phyloP scores from a whole-genome alignment of 2,113 vertebrate species.

The Acanthisitta chloris region DNA sequence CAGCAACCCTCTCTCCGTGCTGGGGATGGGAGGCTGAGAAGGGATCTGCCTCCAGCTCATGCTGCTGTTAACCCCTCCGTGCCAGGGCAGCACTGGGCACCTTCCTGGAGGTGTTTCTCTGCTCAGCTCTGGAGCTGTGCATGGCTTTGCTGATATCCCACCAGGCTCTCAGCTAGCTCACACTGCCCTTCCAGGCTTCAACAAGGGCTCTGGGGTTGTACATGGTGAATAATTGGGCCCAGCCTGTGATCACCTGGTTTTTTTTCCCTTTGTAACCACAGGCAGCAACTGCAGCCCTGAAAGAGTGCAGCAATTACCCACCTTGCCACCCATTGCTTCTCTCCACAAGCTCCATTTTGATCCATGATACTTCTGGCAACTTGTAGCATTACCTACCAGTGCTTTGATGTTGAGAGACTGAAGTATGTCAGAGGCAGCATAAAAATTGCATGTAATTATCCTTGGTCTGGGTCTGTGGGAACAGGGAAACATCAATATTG shows the following conservation, averaged over 20 bases:
- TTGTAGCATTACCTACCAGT: neutral
- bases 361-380: neutral
- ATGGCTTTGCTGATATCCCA: fast-evolving
- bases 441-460: conserved; percentile 61
- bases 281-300: neutral
- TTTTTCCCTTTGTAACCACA: neutral
- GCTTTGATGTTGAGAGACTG: conserved; percentile 41
- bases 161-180: neutral
- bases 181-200: neutral
- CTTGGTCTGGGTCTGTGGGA: conserved; percentile 40
- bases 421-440: conserved; percentile 35
- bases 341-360: neutral
- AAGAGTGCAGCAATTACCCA: neutral
- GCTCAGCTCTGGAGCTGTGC: fast-evolving
- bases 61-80: fast-evolving
- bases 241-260: neutral
- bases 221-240: neutral
- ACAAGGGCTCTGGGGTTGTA: fast-evolving
- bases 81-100: neutral
- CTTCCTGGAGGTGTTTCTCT: neutral
- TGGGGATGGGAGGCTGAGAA: neutral
- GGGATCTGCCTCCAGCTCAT: neutral
- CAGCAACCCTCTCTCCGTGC: neutral
- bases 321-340: neutral
- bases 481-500: conserved; percentile 62